Base-by-base conservation (phyloP, 2,888 invertebrate genomes). In the Euclidia mi region DNA sequence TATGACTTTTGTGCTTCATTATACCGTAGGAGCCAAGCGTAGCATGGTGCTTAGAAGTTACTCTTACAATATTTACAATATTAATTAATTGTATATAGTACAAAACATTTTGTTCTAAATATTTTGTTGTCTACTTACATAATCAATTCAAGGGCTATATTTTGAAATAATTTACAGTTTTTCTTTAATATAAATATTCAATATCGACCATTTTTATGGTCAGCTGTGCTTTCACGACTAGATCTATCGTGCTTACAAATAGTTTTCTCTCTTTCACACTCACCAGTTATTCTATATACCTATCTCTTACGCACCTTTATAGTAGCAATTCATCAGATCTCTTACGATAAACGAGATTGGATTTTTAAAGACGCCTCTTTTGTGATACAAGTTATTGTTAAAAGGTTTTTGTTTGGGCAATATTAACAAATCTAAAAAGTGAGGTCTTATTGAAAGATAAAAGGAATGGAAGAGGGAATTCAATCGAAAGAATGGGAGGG, bases 101-200 rank as follows among this genome's bases (percentile, higher is more conserved):
- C 88, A 91, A 92, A 92, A 91, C 86, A 90, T 78, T 53, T 76
- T 79, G n/a, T 75, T 72, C 83, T 86, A 85, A 82, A 88, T 84
- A 85, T 87, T 87, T 89, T 80, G 81, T 81, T 87, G 80, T 63
- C 89, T 89, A 89, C 85, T 86, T 87, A 88, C 61, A 78, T 74
- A 75, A 80, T 84, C 78, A 84, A 81, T 82, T 85, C 77, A 62
- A 76, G 76, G 67, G 71, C 62, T 75, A 73, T 76, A 71, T 10
- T 63, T 61, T 72, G 53, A 69, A 71, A 73, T 71, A 66, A 69
- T 72, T 62, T 69, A 70, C 67, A 72, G 63, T 35, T 14, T 69
- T 53, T 52, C 38, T 55, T 43, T 37, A 47, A 49, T 60, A 51
- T 53, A 76, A 74, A 73, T 72, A 70, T 78, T 61, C 78, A 71